Conservation (phyloP, 2,113 vertebrate genomes). For the Oreotragus oreotragus region DNA sequence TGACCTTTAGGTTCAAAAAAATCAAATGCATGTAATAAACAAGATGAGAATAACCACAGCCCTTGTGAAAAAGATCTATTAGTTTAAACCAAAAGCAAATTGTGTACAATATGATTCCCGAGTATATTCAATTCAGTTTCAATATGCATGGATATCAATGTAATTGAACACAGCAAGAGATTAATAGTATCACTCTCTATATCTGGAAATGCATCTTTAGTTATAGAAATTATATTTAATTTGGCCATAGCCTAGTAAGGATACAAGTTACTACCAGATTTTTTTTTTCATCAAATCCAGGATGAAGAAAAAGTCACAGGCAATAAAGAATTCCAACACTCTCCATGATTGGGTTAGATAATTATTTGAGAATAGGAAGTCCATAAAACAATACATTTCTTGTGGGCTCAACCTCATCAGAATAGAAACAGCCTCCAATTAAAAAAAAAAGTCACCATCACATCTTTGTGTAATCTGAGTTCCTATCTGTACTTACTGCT, state of each 20-base stretch:
- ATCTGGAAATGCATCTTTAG: neutral
- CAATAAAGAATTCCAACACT: neutral
- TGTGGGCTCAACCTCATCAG: neutral
- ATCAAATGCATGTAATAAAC: neutral
- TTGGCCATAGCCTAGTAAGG: neutral
- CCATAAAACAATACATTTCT: neutral
- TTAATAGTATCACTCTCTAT: neutral
- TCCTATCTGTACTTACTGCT: slow-evolving; percentile 83
- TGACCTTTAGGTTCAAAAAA: neutral
- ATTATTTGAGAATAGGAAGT: neutral
- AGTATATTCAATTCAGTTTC: neutral
- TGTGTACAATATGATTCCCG: neutral
- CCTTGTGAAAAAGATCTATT: neutral
- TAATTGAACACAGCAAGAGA: neutral
- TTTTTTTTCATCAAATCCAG: neutral
- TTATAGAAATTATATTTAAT: neutral
- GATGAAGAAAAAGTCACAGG: neutral
- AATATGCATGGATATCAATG: neutral
- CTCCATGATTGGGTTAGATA: neutral
- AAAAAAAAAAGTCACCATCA: neutral
- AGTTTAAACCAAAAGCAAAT: neutral
- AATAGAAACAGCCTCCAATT: neutral
- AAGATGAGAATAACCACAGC: neutral
- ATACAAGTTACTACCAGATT: neutral
- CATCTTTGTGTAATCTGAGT: neutral